Conservation (phyloP, 1,140 invertebrate species). For the Carposina sasakii region DNA sequence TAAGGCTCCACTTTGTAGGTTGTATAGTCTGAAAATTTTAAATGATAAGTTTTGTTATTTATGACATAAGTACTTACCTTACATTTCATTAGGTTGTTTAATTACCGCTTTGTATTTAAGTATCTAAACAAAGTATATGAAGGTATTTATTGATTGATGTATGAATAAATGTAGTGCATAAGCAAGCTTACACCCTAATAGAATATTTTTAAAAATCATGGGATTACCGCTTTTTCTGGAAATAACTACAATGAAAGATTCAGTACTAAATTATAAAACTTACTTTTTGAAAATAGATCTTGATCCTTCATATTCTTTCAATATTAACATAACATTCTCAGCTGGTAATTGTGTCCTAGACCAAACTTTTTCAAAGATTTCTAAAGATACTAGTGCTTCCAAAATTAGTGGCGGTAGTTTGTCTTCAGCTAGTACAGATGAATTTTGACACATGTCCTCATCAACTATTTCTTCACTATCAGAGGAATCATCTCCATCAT, state of each 20-base stretch:
- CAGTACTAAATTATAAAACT: slow-evolving; percentile 21
- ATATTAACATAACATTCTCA: slow-evolving; percentile 67
- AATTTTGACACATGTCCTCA: slow-evolving; percentile 49
- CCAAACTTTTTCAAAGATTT: slow-evolving; percentile 74
- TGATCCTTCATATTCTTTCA: slow-evolving; percentile 68
- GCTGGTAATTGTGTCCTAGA: slow-evolving; percentile 66
- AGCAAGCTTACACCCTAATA: too few relatives aligned
- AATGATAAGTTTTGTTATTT: too few relatives aligned
- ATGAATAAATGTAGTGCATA: too few relatives aligned
- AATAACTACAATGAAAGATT: too few relatives aligned
- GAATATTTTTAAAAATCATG: too few relatives aligned
- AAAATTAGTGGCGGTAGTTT: slow-evolving; percentile 64
- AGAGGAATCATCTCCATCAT: slow-evolving; percentile 66
- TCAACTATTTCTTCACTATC: slow-evolving; percentile 61
- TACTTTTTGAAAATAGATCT: slow-evolving; percentile 66
- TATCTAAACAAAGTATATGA: too few relatives aligned
- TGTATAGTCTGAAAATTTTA: slow-evolving; percentile 54
- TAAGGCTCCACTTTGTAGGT: slow-evolving; percentile 74
- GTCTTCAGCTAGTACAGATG: slow-evolving; percentile 51
- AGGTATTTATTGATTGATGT: too few relatives aligned
- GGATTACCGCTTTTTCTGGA: too few relatives aligned
- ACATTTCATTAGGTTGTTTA: too few relatives aligned
- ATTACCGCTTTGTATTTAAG: too few relatives aligned
- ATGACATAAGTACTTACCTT: too few relatives aligned
- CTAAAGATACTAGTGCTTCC: slow-evolving; percentile 70